These are phyloP conservation scores for Anodontia alba DNA, from an alignment of 2,888 invertebrate species.

Conservation along the genomic window DNA sequence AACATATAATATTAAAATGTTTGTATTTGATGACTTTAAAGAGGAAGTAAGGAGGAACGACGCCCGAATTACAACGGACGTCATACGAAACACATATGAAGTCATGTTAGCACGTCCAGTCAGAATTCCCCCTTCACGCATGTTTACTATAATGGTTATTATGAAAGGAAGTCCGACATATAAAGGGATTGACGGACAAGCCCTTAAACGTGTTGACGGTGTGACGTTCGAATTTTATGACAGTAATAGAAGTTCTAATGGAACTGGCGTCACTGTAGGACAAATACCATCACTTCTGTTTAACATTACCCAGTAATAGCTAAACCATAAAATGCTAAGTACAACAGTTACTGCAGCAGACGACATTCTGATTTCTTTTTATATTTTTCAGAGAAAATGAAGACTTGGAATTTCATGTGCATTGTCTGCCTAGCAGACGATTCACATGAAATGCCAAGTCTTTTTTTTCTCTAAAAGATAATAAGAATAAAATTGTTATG, in stretches of 20 bases:
- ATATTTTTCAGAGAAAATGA: too few species aligned
- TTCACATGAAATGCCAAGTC: too few species aligned
- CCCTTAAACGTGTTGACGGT: slow-evolving; percentile 42
- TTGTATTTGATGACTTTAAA: slow-evolving; percentile 52
- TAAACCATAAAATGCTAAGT: too few species aligned
- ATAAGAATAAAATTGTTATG: too few species aligned
- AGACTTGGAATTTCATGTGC: too few species aligned
- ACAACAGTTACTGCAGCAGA: too few species aligned
- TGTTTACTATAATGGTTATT: slow-evolving; percentile 46
- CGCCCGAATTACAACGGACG: slow-evolving; percentile 40
- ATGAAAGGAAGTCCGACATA: slow-evolving; percentile 46
- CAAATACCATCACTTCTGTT: slow-evolving; percentile 54
- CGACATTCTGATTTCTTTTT: too few species aligned
- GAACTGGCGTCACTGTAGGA: slow-evolving; percentile 58
- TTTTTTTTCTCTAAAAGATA: too few species aligned
- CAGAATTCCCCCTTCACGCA: slow-evolving; percentile 46
- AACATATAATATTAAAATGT: slow-evolving; percentile 39
- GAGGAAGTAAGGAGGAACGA: slow-evolving; percentile 51
- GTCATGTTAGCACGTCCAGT: slow-evolving; percentile 49
- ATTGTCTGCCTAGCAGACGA: too few species aligned
- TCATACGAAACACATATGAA: slow-evolving; percentile 36
- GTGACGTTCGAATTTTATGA: slow-evolving; percentile 55
- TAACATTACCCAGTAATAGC: slow-evolving; percentile 36
- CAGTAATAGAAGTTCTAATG: slow-evolving; percentile 59
- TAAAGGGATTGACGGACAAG: slow-evolving; percentile 54